phyloP scores from a whole-genome alignment of 2,888 invertebrate species.

The Isoperla grammatica region DNA sequence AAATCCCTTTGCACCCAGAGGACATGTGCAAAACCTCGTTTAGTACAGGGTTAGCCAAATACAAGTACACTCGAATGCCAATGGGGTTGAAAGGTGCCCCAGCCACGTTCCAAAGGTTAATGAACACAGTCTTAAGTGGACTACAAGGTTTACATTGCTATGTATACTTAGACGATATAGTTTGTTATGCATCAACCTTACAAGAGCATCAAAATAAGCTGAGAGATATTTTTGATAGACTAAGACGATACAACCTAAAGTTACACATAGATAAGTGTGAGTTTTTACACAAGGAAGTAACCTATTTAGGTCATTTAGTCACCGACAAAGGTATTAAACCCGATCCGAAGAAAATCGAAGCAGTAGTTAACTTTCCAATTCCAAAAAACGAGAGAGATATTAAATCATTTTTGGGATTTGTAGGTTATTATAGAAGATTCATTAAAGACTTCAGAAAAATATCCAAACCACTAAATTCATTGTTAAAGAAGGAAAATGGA shows the following conservation, averaged over 20 bases:
- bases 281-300: slow-evolving; percentile 18
- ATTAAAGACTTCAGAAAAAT: slow-evolving; percentile 17
- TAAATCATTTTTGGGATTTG: slow-evolving; percentile 13
- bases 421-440: slow-evolving; percentile 24
- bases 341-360: slow-evolving; percentile 25
- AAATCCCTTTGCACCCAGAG: slow-evolving; percentile 5
- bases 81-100: slow-evolving; percentile 30
- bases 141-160: slow-evolving; percentile 28
- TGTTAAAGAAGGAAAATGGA: slow-evolving; percentile 2
- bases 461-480: slow-evolving; percentile 7
- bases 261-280: slow-evolving; percentile 22
- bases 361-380: slow-evolving; percentile 21
- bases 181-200: slow-evolving; percentile 27
- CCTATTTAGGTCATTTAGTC: slow-evolving; percentile 24
- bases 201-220: slow-evolving; percentile 23
- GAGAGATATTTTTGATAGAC: slow-evolving; percentile 13
- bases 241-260: slow-evolving; percentile 8
- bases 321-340: slow-evolving; percentile 25
- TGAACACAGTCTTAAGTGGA: slow-evolving; percentile 29
- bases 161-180: slow-evolving; percentile 31
- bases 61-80: slow-evolving; percentile 8
- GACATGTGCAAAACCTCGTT: slow-evolving; percentile 14
- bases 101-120: slow-evolving; percentile 31
- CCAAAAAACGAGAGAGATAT: slow-evolving; percentile 22
- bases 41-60: neutral